Evolutionary conservation across 2,888 invertebrate genomes (phyloP).

Genomic region (Eugnorisma glareosa): DNA sequence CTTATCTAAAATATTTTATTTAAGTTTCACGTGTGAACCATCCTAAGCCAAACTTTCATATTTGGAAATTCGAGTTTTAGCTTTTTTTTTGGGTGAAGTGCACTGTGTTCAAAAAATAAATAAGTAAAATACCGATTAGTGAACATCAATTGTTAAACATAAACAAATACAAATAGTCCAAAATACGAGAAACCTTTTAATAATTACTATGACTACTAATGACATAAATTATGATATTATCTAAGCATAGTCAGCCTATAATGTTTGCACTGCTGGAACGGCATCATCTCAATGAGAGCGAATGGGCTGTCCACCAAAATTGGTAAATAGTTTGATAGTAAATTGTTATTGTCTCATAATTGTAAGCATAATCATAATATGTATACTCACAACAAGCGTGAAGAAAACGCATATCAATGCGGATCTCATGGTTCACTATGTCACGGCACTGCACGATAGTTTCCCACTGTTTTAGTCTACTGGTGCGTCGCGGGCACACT

Average conservation of each 20-base stretch:
- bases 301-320: background rate
- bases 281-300: background rate
- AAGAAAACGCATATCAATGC: conserved; percentile 84
- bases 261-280: no score
- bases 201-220: background rate
- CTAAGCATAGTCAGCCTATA: background rate
- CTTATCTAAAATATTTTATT: conserved; percentile 38
- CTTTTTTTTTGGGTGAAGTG: background rate
- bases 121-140: background rate
- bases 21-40: background rate
- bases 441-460: conserved; percentile 75
- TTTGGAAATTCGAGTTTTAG: conserved; percentile 1
- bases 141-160: no score
- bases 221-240: background rate
- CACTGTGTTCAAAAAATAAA: background rate
- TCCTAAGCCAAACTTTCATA: background rate
- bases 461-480: conserved; percentile 62
- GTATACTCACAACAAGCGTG: conserved; percentile 82
- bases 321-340: background rate
- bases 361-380: conserved; percentile 4
- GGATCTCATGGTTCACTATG: conserved; percentile 84
- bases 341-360: conserved; percentile 2
- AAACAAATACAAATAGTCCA: background rate
- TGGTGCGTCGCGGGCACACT: conserved; percentile 81
- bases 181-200: background rate